These are phyloP conservation scores for Leistus spinibarbis DNA, from an alignment of 2,888 invertebrate species.

Conservation along the genomic window DNA sequence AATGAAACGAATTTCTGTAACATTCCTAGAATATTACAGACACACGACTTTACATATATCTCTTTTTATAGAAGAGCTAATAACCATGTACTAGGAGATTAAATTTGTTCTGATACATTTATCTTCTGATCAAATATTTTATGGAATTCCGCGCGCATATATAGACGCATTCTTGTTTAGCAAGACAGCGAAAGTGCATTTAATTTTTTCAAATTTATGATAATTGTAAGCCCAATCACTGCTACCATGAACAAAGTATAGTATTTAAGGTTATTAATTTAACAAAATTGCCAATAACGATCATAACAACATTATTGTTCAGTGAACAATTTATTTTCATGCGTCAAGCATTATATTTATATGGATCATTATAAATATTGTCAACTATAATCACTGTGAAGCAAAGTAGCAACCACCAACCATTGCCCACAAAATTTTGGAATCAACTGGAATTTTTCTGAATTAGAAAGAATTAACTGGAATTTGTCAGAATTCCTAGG, in stretches of 20 bases:
- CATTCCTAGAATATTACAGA: too few species aligned
- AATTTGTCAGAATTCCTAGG: too few species aligned
- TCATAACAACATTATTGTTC: background rate
- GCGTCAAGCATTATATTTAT: background rate
- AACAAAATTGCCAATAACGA: background rate
- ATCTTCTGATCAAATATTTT: too few species aligned
- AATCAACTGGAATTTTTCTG: too few species aligned
- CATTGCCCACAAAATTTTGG: too few species aligned
- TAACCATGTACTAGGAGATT: too few species aligned
- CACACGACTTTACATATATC: too few species aligned
- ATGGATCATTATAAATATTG: background rate
- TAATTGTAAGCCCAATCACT: background rate
- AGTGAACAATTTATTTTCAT: background rate
- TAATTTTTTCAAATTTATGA: background rate
- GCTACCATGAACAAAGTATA: background rate
- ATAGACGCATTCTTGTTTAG: background rate
- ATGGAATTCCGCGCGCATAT: too few species aligned
- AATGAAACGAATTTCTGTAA: too few species aligned
- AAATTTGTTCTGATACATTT: too few species aligned
- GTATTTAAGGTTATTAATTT: background rate
- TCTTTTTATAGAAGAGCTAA: too few species aligned
- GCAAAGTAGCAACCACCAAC: background rate
- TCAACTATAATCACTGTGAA: background rate
- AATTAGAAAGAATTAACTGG: too few species aligned
- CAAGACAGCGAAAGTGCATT: background rate